Evolutionary conservation across 1,140 invertebrate species (phyloP).

Genomic region (Homarus americanus): DNA sequence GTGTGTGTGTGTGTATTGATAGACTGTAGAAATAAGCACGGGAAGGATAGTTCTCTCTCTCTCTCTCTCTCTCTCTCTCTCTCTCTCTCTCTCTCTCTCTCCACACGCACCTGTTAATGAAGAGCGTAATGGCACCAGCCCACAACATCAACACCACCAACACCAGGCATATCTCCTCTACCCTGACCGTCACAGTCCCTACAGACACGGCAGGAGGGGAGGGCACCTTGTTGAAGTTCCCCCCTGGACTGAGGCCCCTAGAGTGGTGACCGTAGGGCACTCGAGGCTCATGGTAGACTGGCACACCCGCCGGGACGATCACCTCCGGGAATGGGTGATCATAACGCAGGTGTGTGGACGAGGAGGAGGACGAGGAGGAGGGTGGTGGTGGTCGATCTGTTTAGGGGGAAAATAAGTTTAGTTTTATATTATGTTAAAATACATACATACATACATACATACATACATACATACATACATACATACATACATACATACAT

Average conservation of each 20-base stretch:
- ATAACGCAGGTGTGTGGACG: neutral
- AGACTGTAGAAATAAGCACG: no score
- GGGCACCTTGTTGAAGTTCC: slow-evolving; percentile 47
- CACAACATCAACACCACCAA: slow-evolving; percentile 63
- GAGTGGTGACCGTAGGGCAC: neutral
- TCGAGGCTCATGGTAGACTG: slow-evolving; percentile 28
- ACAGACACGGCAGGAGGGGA: slow-evolving; percentile 43
- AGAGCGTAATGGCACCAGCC: slow-evolving; percentile 59
- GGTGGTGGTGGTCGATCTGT: neutral
- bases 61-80: no score
- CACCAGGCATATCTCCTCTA: slow-evolving; percentile 61
- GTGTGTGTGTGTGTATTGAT: no score
- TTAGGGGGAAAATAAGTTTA: neutral
- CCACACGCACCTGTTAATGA: slow-evolving; percentile 63
- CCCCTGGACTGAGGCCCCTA: neutral
- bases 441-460: neutral
- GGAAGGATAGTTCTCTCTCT: no score
- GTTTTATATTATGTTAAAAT: neutral
- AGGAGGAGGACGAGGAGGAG: neutral
- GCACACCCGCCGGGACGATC: slow-evolving; percentile 23
- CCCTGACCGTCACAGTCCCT: slow-evolving; percentile 50
- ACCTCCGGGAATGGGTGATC: slow-evolving; percentile 33
- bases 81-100: no score
- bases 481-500: neutral
- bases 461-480: neutral